phyloP scores from a whole-genome alignment of 2,797 vertebrate species.

The Erethizon dorsatum region DNA sequence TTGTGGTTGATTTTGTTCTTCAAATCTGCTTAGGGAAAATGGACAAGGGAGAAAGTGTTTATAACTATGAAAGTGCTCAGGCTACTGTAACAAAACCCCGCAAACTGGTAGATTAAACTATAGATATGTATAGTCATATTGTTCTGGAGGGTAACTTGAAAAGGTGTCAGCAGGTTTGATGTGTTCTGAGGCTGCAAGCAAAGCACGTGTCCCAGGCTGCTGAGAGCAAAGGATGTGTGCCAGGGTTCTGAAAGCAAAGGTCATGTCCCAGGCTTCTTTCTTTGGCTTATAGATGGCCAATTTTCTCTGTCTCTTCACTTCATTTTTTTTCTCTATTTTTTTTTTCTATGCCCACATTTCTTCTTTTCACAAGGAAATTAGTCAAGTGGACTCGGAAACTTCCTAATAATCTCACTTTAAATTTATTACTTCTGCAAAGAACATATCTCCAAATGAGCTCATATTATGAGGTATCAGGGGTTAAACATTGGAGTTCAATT shows the following conservation, averaged over 20 bases:
- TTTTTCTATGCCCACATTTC: neutral
- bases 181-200: neutral
- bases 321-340: neutral
- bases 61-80: neutral
- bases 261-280: neutral
- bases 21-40: neutral
- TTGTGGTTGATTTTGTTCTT: neutral
- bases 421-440: neutral
- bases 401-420: neutral
- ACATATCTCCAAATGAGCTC: neutral
- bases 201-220: no score
- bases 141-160: neutral
- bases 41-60: neutral
- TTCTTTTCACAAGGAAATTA: neutral
- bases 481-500: neutral
- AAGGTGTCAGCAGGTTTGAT: fast-evolving
- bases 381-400: no score
- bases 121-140: neutral
- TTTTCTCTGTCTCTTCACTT: neutral
- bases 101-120: neutral
- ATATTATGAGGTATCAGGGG: neutral
- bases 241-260: no score
- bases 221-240: no score
- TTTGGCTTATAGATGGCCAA: neutral
- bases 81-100: neutral